Evolutionary conservation across 35 echinoderm and acorn worm species (phyloP).

Genomic region (Lytechinus variegatus): DNA sequence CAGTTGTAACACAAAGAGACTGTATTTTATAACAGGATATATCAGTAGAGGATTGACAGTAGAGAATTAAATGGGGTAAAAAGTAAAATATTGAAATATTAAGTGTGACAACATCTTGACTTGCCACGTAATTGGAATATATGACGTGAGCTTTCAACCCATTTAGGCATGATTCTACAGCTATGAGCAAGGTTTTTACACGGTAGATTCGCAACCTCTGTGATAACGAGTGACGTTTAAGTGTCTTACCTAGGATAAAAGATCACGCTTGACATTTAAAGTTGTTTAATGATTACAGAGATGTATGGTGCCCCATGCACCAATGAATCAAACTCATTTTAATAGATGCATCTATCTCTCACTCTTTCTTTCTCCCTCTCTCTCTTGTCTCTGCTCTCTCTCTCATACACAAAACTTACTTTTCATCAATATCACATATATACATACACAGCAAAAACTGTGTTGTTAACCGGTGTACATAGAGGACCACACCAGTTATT

Average conservation of each 20-base stretch:
- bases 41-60: not conserved
- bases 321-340: conserved; percentile 2
- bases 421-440: not conserved
- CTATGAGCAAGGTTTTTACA: not conserved
- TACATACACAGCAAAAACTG: no score
- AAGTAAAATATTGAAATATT: not conserved
- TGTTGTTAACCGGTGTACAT: no score
- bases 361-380: not conserved
- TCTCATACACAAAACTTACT: not conserved
- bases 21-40: not conserved
- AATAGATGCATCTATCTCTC: not conserved
- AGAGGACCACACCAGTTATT: no score
- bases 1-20: not conserved
- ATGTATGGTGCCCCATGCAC: not conserved
- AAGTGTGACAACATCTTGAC: not conserved
- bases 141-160: not conserved
- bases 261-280: conserved; percentile 11
- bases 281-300: not conserved
- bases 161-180: not conserved
- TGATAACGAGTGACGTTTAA: not conserved
- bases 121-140: not conserved
- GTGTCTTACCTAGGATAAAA: not conserved
- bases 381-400: not conserved
- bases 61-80: not conserved
- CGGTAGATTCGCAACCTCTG: not conserved